These are phyloP conservation scores for Picus viridis DNA, from an alignment of 2,797 vertebrate genomes.

Conservation along the genomic window DNA sequence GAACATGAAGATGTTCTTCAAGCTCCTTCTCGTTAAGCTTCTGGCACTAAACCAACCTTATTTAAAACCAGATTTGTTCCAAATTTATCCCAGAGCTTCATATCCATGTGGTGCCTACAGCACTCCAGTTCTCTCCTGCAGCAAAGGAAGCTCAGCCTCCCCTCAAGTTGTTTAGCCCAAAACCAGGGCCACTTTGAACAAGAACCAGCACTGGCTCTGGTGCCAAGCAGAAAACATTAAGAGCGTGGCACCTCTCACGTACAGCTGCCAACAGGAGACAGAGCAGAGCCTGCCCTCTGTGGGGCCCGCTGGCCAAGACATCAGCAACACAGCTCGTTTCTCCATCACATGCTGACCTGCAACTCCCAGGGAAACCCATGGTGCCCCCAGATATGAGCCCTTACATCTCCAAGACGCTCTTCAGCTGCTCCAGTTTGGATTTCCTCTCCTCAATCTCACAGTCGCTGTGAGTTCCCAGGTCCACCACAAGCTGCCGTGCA, in stretches of 20 bases:
- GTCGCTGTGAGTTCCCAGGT: constrained; percentile 88
- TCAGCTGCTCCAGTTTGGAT: constrained; percentile 96
- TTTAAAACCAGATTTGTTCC: background rate
- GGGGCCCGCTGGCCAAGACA: background rate
- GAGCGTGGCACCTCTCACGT: background rate
- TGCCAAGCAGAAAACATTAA: background rate
- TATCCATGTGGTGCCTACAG: background rate
- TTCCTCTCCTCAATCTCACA: constrained; percentile 95
- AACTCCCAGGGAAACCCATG: background rate
- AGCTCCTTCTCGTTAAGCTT: background rate
- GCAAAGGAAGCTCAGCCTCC: background rate
- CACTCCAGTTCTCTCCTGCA: background rate
- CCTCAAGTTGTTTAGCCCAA: background rate
- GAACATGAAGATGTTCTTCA: background rate
- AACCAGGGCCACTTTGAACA: background rate
- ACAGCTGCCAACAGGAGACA: background rate
- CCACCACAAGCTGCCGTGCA: constrained; percentile 88
- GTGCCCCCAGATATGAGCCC: constrained; percentile 32
- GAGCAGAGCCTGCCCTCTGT: background rate
- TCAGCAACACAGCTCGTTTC: background rate
- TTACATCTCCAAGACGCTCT: constrained; percentile 98
- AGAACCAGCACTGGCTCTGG: background rate
- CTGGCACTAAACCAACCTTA: background rate
- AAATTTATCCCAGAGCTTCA: background rate
- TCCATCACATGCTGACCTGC: accelerated